Conservation (phyloP, 1,140 invertebrate species). For the Drosophila equinoxialis region DNA sequence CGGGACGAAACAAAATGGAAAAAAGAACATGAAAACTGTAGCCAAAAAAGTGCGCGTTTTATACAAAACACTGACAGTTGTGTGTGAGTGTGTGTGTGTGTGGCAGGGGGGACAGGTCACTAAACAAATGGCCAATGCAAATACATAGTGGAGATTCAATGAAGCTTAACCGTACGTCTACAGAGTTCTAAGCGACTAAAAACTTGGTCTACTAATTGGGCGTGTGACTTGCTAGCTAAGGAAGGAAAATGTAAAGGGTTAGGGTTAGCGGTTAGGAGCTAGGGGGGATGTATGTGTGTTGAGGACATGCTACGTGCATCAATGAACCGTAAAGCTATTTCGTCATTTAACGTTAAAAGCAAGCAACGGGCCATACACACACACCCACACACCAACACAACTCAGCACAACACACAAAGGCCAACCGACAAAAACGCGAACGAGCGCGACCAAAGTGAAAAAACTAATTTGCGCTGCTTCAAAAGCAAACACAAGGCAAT, state of each 20-base stretch:
- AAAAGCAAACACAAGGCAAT: slow-evolving; percentile 70
- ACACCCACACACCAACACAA: slow-evolving; percentile 41
- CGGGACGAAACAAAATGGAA: slow-evolving; percentile 5
- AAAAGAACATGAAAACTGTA: slow-evolving; percentile 60
- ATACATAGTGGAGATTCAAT: slow-evolving; percentile 78
- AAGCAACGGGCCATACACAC: slow-evolving; percentile 59
- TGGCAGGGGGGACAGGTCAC: neutral
- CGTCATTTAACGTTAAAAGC: slow-evolving; percentile 81
- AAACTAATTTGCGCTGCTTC: slow-evolving; percentile 82
- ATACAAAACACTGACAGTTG: slow-evolving; percentile 38
- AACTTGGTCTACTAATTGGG: slow-evolving; percentile 79
- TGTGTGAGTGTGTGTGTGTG: neutral
- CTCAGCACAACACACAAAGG: slow-evolving; percentile 42
- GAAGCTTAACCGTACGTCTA: slow-evolving; percentile 71
- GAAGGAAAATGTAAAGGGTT: slow-evolving; percentile 3
- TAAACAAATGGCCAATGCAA: slow-evolving; percentile 70
- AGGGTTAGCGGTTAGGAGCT: neutral
- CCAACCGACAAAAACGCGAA: slow-evolving; percentile 45
- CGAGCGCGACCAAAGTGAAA: slow-evolving; percentile 80
- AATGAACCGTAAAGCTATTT: slow-evolving; percentile 81
- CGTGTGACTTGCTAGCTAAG: slow-evolving; percentile 67
- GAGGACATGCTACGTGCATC: slow-evolving; percentile 69
- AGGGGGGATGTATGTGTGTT: slow-evolving; percentile 3
- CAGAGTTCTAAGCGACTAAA: slow-evolving; percentile 64
- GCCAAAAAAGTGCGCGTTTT: slow-evolving; percentile 64